Evolutionary conservation across 2,797 vertebrate species (phyloP), one percentile per base, ranked within the genome.

Genomic region (Epinephelus malabaricus): DNA sequence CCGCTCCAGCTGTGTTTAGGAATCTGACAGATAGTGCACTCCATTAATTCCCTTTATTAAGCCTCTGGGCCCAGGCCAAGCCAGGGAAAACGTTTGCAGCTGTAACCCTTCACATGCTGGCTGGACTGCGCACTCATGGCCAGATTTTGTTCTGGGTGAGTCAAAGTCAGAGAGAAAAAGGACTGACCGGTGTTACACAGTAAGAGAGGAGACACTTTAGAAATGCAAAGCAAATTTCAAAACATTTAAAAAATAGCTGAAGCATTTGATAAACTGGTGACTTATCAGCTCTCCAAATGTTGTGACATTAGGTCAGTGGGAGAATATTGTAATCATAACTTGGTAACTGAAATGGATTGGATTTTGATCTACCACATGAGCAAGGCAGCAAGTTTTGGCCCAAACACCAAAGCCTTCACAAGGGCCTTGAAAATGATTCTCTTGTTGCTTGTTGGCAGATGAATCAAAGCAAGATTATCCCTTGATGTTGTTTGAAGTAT

Each of bases 41-140:
- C 94, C 94, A 95, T 95, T 95, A 93, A 95, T 95, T 96, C 94
- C 93, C 91, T 96, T 95, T 95, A 96, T 95, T 95, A 96, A 96
- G 87, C 94, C 94, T 95, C 92, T 95, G 94, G 94, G 93, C 80
- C 86, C 70, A 76, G 89, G 93, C 94, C 93, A 95, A 93, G 90
- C 92, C 88, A 91, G 91, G 87, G 86, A 90, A 94, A 95, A 92
- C 87, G 80, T 88, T 92, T 88, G 81, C 93, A 95, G 93, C 93
- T 95, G 93, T 95, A 95, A 96, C 94, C 93, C 93, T 93, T 95
- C 87, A 86, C 80, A 84, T 89, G 84, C 92, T 89, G 88, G 82
- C 83, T 85, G 83, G 61, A 87, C 77, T 66, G 60, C 60, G 67
- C 80, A 72, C 80, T 83, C 85, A 51, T 1, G 80, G 79, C 88